A percentile compares a stretch with the other conserved stretches of the same genome.
phyloP scores from a whole-genome alignment of 2,888 invertebrate genomes.

The Magallana nippona region DNA sequence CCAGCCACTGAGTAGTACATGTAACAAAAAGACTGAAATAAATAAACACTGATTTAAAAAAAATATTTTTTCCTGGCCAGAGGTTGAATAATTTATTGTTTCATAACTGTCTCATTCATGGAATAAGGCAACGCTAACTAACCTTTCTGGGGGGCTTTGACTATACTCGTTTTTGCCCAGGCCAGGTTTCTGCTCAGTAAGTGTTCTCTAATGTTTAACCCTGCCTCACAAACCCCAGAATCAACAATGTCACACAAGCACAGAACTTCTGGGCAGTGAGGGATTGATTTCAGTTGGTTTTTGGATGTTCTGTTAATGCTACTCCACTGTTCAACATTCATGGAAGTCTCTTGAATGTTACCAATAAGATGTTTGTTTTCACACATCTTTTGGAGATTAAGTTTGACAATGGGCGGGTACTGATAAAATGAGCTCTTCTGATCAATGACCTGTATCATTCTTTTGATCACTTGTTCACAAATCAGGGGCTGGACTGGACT shows the following conservation, averaged over 20 bases:
- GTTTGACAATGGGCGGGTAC: constrained; percentile 24
- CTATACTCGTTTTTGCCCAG: constrained; percentile 46
- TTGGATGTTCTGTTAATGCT: constrained; percentile 54
- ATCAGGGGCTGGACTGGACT: constrained; percentile 54
- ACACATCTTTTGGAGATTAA: constrained; percentile 45
- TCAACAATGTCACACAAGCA: constrained; percentile 58
- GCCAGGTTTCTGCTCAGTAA: constrained; percentile 51
- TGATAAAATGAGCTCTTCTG: constrained; percentile 51
- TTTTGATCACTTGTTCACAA: constrained; percentile 49
- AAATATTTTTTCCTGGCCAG: too few species aligned
- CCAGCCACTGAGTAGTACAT: too few species aligned
- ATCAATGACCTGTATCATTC: constrained; percentile 56
- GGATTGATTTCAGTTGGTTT: constrained; percentile 49
- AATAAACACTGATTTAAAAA: not conserved
- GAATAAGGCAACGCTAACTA: not conserved
- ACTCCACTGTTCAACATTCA: constrained; percentile 53
- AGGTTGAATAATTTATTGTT: not conserved
- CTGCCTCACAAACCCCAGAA: constrained; percentile 52
- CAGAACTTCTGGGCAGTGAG: constrained; percentile 48
- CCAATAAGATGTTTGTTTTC: constrained; percentile 63
- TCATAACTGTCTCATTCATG: not conserved
- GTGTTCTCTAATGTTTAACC: constrained; percentile 52
- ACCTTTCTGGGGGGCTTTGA: not conserved
- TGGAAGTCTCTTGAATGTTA: constrained; percentile 50
- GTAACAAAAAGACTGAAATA: not conserved